Base-by-base conservation (phyloP, 1,140 invertebrate species). In the Phenacoccus solenopsis region DNA sequence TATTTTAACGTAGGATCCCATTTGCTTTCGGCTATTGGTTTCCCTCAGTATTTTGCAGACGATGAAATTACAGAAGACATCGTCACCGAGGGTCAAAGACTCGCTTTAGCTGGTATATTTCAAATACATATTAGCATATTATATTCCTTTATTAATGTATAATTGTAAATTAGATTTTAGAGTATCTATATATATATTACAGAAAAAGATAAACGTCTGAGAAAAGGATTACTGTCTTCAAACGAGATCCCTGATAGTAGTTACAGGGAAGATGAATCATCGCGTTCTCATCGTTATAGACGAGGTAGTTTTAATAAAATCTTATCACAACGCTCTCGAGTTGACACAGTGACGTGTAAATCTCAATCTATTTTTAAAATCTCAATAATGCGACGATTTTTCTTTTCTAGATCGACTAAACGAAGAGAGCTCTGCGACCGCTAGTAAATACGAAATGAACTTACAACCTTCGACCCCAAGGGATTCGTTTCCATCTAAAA, bases 1-100 rank as follows among this genome's bases (percentile, higher is more conserved):
- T 98, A 96, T 82, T 96, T 98, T 78, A 92, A 90, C 76, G 78
- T 98, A n/a, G 96, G 95, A 28, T 90, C 90, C 72, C 85, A 94
- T 70, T 79, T 96, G 56, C 81, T 98, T 9, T 91, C 92, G 28
- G 84, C 90, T 49, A 83, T 98, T 72, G 96, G 96, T 27, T 96
- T 98, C 79, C 93, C 97, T 78, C 94, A 98, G 79, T 98, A 98
- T 80, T 85, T 96, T 61, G 90, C 88, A 2, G 93, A 96, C 73
- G 94, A 96, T 78, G 93, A 96, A 69, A 86, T 97, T 71, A 96
- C 94, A 0, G 88, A 87, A 0, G 95, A 98, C 78, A 81, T 98
- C 20, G 88, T 98, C 2, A 91, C 96, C 75, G 94, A 98, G 81
- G 96, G 96, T 0, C 83, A 87, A 75, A 91, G 95, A 79, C 84